Evolutionary conservation across 2,797 vertebrate genomes (phyloP).

Genomic region (Xyrichtys novacula): DNA sequence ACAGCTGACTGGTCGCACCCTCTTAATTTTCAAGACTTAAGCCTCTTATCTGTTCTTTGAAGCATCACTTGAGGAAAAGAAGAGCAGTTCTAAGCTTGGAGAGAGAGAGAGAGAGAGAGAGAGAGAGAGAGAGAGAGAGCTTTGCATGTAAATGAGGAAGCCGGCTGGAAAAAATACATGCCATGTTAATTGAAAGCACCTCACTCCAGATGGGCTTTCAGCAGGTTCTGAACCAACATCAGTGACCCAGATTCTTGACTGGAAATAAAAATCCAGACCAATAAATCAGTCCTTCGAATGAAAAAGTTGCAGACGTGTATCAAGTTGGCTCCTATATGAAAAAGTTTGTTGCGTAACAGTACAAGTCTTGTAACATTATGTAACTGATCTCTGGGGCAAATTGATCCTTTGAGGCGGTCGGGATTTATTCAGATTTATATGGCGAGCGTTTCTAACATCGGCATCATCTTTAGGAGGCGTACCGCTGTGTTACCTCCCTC

Average conservation of each 20-base stretch:
- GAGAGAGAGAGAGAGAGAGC: slow-evolving; percentile 21
- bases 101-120: slow-evolving; percentile 8
- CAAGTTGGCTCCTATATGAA: slow-evolving; percentile 11
- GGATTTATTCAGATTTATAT: slow-evolving; percentile 19
- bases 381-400: slow-evolving; percentile 39
- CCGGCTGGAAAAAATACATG: slow-evolving; percentile 20
- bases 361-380: slow-evolving; percentile 29
- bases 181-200: slow-evolving; percentile 54
- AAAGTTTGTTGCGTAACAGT: slow-evolving; percentile 38
- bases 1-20: slow-evolving; percentile 36
- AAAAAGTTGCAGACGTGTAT: slow-evolving; percentile 3
- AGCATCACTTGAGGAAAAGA: slow-evolving; percentile 36
- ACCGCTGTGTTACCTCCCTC: slow-evolving; percentile 11
- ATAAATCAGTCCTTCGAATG: slow-evolving; percentile 1
- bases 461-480: background rate
- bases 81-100: background rate
- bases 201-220: slow-evolving; percentile 13
- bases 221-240: slow-evolving; percentile 25
- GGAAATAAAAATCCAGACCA: slow-evolving; percentile 3
- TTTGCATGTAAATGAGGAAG: slow-evolving; percentile 73
- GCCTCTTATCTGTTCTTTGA: slow-evolving; percentile 61
- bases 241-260: slow-evolving; percentile 3
- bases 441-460: slow-evolving; percentile 12
- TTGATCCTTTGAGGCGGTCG: slow-evolving; percentile 17
- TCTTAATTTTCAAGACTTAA: slow-evolving; percentile 52